Percentiles rank a stretch among this genome's conserved stretches.
phyloP scores from a whole-genome alignment of 2,113 vertebrate species.

The Hippocampus guttulatus region DNA sequence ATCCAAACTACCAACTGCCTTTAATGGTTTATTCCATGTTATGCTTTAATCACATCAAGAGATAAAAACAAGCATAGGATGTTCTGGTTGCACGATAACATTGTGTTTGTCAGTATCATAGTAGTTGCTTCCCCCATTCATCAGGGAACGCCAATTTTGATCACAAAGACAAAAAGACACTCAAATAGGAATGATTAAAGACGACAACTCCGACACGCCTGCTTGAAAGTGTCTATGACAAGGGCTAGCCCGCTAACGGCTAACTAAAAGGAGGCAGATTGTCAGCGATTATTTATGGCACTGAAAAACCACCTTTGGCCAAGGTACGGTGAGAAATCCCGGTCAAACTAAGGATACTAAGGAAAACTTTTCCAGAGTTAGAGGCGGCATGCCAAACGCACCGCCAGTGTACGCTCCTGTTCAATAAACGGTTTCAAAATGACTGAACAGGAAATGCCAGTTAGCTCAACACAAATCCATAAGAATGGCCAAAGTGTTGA shows the following conservation, averaged over 20 bases:
- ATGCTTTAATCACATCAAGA: neutral
- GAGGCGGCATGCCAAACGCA: too few relatives aligned
- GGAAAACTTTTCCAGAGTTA: too few relatives aligned
- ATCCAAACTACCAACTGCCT: neutral
- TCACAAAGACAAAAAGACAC: neutral
- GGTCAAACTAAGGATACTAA: too few relatives aligned
- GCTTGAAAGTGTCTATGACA: too few relatives aligned
- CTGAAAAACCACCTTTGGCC: too few relatives aligned
- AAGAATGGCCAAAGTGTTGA: neutral
- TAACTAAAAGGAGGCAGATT: too few relatives aligned
- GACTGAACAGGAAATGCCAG: neutral
- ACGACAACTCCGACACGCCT: too few relatives aligned
- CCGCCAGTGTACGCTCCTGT: too few relatives aligned
- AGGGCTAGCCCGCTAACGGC: too few relatives aligned
- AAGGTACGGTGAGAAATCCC: too few relatives aligned
- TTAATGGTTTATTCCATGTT: neutral
- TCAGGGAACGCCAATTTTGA: neutral
- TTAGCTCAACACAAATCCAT: neutral
- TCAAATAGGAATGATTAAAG: neutral
- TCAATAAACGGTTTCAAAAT: too few relatives aligned
- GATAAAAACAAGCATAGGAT: neutral
- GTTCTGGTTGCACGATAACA: neutral
- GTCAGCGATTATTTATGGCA: too few relatives aligned
- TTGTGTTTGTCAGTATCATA: neutral
- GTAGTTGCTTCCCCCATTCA: neutral